Evolutionary conservation across 2,797 vertebrate genomes (phyloP).

Genomic region (Esox lucius): DNA sequence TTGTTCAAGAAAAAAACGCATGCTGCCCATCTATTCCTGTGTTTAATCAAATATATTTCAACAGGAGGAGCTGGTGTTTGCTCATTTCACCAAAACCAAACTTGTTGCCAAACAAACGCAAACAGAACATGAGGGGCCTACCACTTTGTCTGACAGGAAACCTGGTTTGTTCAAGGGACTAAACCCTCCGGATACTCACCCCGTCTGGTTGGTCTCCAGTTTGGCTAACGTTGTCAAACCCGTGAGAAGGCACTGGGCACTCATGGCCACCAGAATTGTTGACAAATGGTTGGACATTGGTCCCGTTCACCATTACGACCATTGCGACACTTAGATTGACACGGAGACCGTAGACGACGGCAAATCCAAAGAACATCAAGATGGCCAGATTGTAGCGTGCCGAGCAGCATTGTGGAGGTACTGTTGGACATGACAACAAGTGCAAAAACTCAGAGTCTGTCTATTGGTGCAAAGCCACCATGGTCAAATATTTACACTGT

Average conservation of each 20-base stretch:
- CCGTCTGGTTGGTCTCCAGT: conserved; percentile 50
- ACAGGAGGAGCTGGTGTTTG: too few species aligned
- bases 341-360: conserved; percentile 81
- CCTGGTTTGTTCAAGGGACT: too few species aligned
- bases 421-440: conserved; percentile 44
- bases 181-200: conserved; percentile 55
- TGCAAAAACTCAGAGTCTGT: conserved; percentile 3
- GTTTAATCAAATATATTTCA: too few species aligned
- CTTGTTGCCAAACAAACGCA: too few species aligned
- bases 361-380: conserved; percentile 83
- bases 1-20: too few species aligned
- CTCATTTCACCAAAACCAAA: too few species aligned
- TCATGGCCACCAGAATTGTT: conserved; percentile 52
- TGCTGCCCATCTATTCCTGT: too few species aligned
- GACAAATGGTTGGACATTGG: conserved; percentile 12
- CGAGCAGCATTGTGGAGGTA: conserved; percentile 76
- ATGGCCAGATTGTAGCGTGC: conserved; percentile 77
- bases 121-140: too few species aligned
- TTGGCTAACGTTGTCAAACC: conserved; percentile 38
- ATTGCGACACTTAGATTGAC: conserved; percentile 88
- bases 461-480: not conserved
- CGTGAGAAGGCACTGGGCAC: conserved; percentile 53
- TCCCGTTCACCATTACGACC: conserved; percentile 84
- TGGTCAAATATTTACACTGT: not conserved
- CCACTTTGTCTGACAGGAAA: too few species aligned